These are phyloP conservation scores for Galeruca laticollis DNA, from an alignment of 2,888 invertebrate genomes.

Conservation along the genomic window DNA sequence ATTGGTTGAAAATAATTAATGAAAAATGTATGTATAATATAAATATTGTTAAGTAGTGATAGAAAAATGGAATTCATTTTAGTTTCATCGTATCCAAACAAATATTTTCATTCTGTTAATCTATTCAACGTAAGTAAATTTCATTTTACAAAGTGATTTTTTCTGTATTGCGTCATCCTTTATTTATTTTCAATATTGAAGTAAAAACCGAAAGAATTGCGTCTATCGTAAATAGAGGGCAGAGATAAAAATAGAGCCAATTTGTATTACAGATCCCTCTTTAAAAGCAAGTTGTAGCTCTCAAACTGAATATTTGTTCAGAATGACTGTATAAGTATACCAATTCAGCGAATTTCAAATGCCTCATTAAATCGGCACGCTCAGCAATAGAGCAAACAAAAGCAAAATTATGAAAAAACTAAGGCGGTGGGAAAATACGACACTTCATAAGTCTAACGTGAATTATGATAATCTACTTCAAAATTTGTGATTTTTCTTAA, in stretches of 20 bases:
- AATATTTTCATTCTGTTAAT: background rate
- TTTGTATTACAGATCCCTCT: slow-evolving; percentile 2
- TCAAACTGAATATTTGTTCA: slow-evolving; percentile 5
- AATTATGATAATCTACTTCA: background rate
- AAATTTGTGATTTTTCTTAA: background rate
- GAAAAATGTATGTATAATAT: too few species aligned
- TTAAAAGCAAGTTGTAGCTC: slow-evolving; percentile 5
- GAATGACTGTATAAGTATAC: slow-evolving; percentile 1
- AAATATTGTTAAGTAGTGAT: too few species aligned
- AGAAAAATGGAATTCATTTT: too few species aligned
- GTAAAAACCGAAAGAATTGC: background rate
- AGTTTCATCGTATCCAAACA: background rate
- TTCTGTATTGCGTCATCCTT: background rate
- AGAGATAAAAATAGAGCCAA: slow-evolving; percentile 11
- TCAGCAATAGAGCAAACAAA: background rate
- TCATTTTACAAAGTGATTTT: background rate
- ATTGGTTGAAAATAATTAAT: too few species aligned
- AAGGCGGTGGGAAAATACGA: background rate
- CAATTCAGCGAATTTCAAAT: slow-evolving; percentile 1
- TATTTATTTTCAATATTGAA: background rate
- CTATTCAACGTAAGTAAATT: background rate
- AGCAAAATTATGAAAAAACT: background rate
- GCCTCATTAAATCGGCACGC: slow-evolving; percentile 6
- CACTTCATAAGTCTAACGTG: background rate
- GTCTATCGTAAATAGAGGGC: background rate